Evolutionary conservation across 2,797 vertebrate species (phyloP).

Genomic region (Steatocranus sp.): DNA sequence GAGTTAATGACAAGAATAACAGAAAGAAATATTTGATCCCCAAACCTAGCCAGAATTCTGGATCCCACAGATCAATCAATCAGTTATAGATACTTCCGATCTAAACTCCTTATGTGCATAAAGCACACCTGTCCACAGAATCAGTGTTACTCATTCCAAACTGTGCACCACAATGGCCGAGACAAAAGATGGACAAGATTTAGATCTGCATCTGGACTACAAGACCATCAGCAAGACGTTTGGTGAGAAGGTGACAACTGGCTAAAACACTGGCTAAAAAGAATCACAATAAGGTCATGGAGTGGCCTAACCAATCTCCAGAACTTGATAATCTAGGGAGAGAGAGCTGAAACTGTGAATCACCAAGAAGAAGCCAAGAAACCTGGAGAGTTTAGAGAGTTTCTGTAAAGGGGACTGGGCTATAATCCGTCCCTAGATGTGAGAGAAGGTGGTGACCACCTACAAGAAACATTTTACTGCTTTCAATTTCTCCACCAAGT

Average conservation of each 20-base stretch:
- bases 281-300: not conserved
- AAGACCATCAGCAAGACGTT: not conserved
- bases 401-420: not conserved
- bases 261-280: not conserved
- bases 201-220: not conserved
- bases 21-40: not conserved
- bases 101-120: not conserved
- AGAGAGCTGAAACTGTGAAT: not conserved
- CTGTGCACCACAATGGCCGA: not conserved
- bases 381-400: not conserved
- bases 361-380: not conserved
- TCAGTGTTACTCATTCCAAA: not conserved
- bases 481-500: not conserved
- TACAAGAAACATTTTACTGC: not conserved
- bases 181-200: not conserved
- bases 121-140: not conserved
- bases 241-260: not conserved
- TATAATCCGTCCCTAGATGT: not conserved
- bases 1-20: not conserved
- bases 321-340: not conserved
- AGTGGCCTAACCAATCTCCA: not conserved
- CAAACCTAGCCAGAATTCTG: not conserved
- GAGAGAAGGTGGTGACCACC: not conserved
- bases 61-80: not conserved
- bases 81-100: not conserved